Evolutionary conservation across 2,797 vertebrate species (phyloP).

Genomic region (Acridotheres tristis): DNA sequence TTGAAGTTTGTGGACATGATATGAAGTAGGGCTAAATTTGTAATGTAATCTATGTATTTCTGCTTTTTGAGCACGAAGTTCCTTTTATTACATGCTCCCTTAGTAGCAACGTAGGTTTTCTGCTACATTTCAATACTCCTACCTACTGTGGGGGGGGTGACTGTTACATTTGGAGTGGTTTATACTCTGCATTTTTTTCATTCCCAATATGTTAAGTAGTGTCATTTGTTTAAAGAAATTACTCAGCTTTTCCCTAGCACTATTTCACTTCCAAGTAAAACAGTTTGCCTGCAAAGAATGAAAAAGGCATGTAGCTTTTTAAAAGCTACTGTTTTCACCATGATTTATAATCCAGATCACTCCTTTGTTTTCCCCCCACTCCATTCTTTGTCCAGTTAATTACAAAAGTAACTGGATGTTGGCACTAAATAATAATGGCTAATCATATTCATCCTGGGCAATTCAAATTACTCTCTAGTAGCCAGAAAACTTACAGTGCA

Average conservation of each 20-base stretch:
- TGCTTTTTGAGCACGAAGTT: neutral
- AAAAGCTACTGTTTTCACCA: conserved; percentile 69
- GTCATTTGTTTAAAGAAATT: conserved; percentile 53
- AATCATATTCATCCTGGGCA: conserved; percentile 59
- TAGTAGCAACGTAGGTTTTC: neutral
- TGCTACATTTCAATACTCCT: conserved; percentile 17
- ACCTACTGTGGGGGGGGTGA: neutral
- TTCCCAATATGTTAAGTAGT: conserved; percentile 49
- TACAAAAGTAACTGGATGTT: conserved; percentile 71
- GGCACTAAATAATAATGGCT: conserved; percentile 55
- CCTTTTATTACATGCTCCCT: conserved; percentile 4
- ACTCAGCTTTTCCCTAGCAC: neutral
- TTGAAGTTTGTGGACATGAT: neutral
- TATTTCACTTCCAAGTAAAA: conserved; percentile 57
- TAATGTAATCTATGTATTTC: neutral
- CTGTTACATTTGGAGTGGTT: conserved; percentile 38
- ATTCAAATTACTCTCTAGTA: conserved; percentile 67
- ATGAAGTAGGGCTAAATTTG: neutral
- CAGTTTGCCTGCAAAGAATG: conserved; percentile 31
- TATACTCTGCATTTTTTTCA: conserved; percentile 52
- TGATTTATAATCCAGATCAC: conserved; percentile 66
- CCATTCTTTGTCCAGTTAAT: conserved; percentile 67
- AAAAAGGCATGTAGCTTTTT: conserved; percentile 43
- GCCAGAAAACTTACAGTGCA: conserved; percentile 70
- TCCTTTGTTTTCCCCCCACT: conserved; percentile 50